phyloP scores from a whole-genome alignment of 2,888 invertebrate species.

The Eupsilia transversa region DNA sequence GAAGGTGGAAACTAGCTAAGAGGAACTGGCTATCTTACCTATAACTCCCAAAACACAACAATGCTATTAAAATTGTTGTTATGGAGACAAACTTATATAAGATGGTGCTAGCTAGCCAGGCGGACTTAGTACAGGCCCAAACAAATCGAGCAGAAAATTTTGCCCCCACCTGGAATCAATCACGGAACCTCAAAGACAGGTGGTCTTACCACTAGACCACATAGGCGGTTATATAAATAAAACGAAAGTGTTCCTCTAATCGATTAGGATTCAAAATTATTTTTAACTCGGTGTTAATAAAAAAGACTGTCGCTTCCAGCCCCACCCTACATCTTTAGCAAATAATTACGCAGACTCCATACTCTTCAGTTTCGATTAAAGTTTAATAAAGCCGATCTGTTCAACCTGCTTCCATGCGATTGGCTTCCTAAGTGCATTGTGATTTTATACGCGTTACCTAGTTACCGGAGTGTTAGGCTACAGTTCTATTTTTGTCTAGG shows the following conservation, averaged over 20 bases:
- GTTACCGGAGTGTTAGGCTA: neutral
- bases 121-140: too few species aligned
- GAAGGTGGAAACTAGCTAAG: too few species aligned
- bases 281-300: neutral
- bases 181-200: too few species aligned
- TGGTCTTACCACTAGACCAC: too few species aligned
- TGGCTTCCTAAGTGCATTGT: slow-evolving; percentile 41
- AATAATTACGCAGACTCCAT: slow-evolving; percentile 29
- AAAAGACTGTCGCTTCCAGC: slow-evolving; percentile 16
- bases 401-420: slow-evolving; percentile 35
- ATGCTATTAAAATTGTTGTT: too few species aligned
- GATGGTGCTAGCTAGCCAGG: too few species aligned
- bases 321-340: neutral
- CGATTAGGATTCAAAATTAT: neutral
- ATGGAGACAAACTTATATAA: too few species aligned
- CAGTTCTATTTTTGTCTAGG: neutral
- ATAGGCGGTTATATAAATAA: neutral
- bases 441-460: slow-evolving; percentile 18
- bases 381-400: slow-evolving; percentile 49
- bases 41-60: too few species aligned
- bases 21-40: too few species aligned
- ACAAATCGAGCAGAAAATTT: too few species aligned
- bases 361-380: slow-evolving; percentile 49
- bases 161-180: too few species aligned
- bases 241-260: neutral